Base-by-base conservation (phyloP, 2,888 invertebrate genomes). In the Syrista parreyssii region DNA sequence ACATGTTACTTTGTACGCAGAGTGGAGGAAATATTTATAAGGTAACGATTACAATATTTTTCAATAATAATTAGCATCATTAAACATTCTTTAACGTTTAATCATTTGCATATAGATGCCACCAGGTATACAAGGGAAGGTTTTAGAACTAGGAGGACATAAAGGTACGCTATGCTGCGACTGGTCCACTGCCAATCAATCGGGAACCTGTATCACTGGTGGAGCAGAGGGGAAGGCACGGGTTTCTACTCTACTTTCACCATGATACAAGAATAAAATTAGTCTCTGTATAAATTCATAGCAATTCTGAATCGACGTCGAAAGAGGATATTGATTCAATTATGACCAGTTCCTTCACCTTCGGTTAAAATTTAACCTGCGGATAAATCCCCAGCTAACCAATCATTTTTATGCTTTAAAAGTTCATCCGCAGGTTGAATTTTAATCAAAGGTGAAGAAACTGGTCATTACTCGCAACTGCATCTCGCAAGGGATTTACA, bases 111-210 rank as follows among this genome's bases (percentile, higher is more conserved):
- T 33, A 73, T 80, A 92, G 92, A 91, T 92, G 89, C 90, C 91
- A 75, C 91, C 91, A 33, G 86, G 87, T 68, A 83, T 84, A 30
- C 89, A 91, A 83, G 90, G 86, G 68, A 91, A 88, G 82, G 91
- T 92, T 71, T 88, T 94, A 84, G 92, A 92, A 78, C 87, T 94
- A 72, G 93, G 93, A 68, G 93, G 93, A 55, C 94, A 94, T 84
- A 92, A 91, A 81, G 91, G 92, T 35, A 91, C 93, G 0, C 91
- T 93, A 32, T 93, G 94, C 35, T 93, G 94, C 73, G 94, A 94
- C 86, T 94, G 94, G 94, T 93, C 93, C 12, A 92, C 93, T 32
- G 92, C 93, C 34, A 92, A 93, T 87, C 93, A 94, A 84, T 94
- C 93, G 55, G 93, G 93, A 72, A 93, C 93, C 23, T 94, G 94